Base-by-base conservation (phyloP, 2,113 vertebrate species). In the Dipodomys stephensi region DNA sequence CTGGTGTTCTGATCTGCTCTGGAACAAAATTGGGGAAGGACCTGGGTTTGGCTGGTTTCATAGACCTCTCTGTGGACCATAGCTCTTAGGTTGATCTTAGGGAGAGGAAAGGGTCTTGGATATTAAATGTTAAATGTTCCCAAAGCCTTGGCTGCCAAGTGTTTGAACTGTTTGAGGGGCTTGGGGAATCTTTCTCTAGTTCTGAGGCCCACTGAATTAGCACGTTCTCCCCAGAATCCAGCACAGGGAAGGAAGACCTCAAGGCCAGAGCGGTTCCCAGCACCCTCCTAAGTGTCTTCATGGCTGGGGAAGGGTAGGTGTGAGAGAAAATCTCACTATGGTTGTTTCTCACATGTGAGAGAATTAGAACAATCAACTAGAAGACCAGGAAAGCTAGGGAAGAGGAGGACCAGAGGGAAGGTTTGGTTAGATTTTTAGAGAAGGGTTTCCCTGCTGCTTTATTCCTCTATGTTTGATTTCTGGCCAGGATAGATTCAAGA, bases 201-300 rank as follows among this genome's bases (percentile, higher is more conserved):
- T 89, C 93, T 71, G 32, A 91, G 83, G 9, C 83, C 82, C 60
- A 35, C 79, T 71, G 86, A 93, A 64, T 71, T 71, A 72, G 60
- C 64, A n/a, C 27, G 15, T 64, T 60, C 16, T 22, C 81, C 83
- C 87, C 35, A 27, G 53, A 82, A 69, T 74, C 82, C 13, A 77
- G 44, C 57, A 53, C 53, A 60, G 64, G 65, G 13, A 69, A 85
- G 78, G 83, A 80, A 27, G 73, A 44, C 32, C 35, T 30, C 3
- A 2, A 49, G 78, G 23, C 35, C 53, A n/a, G 53, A 27, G 19
- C 6, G 0, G 1, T 44, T n/a, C 49, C 7, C 65, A 4, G 28
- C 25, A 7, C 57, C 44, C 79, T 57, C 83, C 49, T 12, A 64
- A 86, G 25, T 30, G 72, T 7, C 27, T 62, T 28, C 1, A 6